Base-by-base conservation (phyloP, 1,140 invertebrate species). In the Anagrus nilaparvatae region DNA sequence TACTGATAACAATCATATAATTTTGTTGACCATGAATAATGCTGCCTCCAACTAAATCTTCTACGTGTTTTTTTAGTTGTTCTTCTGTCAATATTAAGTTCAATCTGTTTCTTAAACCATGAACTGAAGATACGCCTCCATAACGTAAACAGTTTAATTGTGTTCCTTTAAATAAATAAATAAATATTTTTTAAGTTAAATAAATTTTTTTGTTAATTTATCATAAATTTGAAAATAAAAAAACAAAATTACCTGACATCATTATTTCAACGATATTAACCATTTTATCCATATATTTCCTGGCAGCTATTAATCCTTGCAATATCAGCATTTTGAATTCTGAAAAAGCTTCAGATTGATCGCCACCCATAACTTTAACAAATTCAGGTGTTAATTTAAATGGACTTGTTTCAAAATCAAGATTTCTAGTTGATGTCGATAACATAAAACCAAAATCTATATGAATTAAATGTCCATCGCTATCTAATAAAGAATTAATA, bases 391-490 rank as follows among this genome's bases (percentile, higher is more conserved):
- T 99, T 28, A 99, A 67, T 74, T 99, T 96, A 58, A 93, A 93
- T 1, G 88, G 87, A 27, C 90, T 94, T 47, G 82, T 90, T 65
- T 95, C 91, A 65, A 97, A 97, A 13, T 96, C 96, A 23, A 99
- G 74, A 75, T 99, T 99, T 59, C 90, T 87, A 4, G 96, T 96
- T n/a, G 96, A 99, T 30, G 86, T 91, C 8, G 93, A 97, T 12
- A 99, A 72, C 58, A 99, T 99, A 61, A 97, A 99, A 18, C 94
- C 96, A 73, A 96, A 99, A 70, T 99, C 96, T 54, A 99, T 99
- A 65, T 99, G 96, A 51, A 99, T 98, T 12, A 99, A 76, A 70
- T 99, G 96, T 19, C 96, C 96, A 56, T 94, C 87, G 49, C 86
- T 84, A 67, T 96, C 91, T 42, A 99, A 63, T 20, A 99, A 68